Base-by-base conservation (phyloP, 2,797 vertebrate species). In the Channallabes apus region DNA sequence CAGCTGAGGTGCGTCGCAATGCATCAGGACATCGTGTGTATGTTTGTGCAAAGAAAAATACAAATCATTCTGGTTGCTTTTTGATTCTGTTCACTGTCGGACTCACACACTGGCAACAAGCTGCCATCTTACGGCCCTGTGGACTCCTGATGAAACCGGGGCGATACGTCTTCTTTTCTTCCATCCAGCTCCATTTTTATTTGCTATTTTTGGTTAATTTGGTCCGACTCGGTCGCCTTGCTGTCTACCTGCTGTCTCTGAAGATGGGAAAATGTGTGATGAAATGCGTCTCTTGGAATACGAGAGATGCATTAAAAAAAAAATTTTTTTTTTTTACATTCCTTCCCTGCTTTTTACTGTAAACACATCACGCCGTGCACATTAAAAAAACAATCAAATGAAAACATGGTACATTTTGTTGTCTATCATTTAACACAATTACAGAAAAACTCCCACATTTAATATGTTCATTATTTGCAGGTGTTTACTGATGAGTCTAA, bases 301-400 rank as follows among this genome's bases (percentile, higher is more conserved):
- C 90, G 86, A 91, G 93, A 93, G 90, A 90, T 86, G 90, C 91
- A 88, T 93, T n/a, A n/a, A n/a, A n/a, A n/a, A n/a, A n/a, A n/a
- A n/a, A n/a, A 93, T 93, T 91, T 90, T 90, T 86, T 67, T 78
- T 75, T 86, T 87, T 88, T 91, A 91, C 91, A 87, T 84, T 86
- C 82, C 89, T 92, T 91, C 81, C 80, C 91, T 92, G 93, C 93
- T 94, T 94, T 83, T 91, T 90, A 93, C 88, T 95, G 93, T 95
- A 93, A 88, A 89, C 91, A 89, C 91, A 92, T 92, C 92, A 95
- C 90, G 93, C 94, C 90, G 91, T 94, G 94, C 94, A 96, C 94
- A 96, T 94, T 95, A 96, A 96, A 92, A 93, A 91, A 90, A 93
- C 86, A 91, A 91, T 93, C 89, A 92, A 54, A 83, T 35, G 86